A percentile compares a stretch with the other conserved stretches of the same genome.
Conservation (phyloP, 2,888 invertebrate species). For the Tenthredo scrophulariae region DNA sequence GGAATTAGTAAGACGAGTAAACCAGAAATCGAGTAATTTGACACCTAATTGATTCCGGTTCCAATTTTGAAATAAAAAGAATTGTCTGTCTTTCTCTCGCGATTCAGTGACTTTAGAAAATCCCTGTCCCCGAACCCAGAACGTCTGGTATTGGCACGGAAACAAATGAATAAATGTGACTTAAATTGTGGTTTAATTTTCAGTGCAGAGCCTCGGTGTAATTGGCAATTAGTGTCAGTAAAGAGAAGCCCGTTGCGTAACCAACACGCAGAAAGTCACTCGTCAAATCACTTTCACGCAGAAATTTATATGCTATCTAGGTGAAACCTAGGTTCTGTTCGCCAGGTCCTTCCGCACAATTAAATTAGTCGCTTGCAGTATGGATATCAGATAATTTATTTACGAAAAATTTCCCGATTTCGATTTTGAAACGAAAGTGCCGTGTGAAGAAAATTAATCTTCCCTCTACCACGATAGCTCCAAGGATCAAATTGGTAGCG, state of each 20-base stretch:
- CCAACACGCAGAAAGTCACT: neutral
- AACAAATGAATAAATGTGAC: conserved; percentile 33
- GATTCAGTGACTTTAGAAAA: neutral
- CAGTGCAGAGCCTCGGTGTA: neutral
- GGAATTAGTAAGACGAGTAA: neutral
- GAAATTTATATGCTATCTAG: neutral
- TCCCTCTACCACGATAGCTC: neutral
- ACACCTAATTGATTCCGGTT: neutral
- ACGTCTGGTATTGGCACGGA: neutral
- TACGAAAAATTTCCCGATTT: neutral
- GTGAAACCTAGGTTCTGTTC: neutral
- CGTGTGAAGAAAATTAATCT: neutral
- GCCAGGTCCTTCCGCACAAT: neutral
- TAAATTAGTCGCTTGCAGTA: neutral
- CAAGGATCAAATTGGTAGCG: neutral
- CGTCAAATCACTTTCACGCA: neutral
- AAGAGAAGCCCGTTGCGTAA: neutral
- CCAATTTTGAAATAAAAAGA: neutral
- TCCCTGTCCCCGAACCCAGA: neutral
- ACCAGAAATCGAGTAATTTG: neutral
- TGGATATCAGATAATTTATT: neutral
- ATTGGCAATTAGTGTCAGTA: conserved; percentile 40
- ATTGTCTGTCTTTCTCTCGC: neutral
- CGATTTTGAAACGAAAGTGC: neutral
- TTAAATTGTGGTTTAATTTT: conserved; percentile 34